Base-by-base conservation (phyloP, 2,113 vertebrate species). In the Apteryx mantelli region DNA sequence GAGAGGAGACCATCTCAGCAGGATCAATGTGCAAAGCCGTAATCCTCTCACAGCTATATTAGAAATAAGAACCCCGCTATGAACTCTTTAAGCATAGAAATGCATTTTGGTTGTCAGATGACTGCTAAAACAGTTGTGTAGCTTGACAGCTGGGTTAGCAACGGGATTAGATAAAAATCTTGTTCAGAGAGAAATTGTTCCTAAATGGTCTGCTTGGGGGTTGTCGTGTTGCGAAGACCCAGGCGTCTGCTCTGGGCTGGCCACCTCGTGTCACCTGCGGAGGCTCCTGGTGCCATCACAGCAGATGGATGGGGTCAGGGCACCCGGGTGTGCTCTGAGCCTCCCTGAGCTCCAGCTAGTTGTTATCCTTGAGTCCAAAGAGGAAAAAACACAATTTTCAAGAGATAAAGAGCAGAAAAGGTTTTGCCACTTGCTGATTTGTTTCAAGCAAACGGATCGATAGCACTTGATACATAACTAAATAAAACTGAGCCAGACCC, bases 401-500 rank as follows among this genome's bases (percentile, higher is more conserved):
- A 18, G 15, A 53, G 64, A 38, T 42, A 73, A 64, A 58, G 66
- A 7, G 13, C 38, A 42, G 52, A 76, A 68, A 63, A 73, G 17
- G 19, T 86, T 78, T 87, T 66, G 50, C 30, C 1, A 11, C 40
- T 91, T 4, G 0, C 76, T 82, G 89, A 69, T 86, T 92, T 86
- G 21, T n/a, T 74, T 80, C 69, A 58, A 85, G 86, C 50, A 84
- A 92, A 85, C 0, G 2, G 53, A 96, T 94, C 89, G 84, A 86
- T 96, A 84, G 17, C 15, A 66, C 38, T 69, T 83, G 88, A 55
- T 88, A 75, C 18, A 50, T 83, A 87, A 79, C 42, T 70, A 89
- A 90, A 86, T 65, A 93, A 91, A 93, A 81, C 11, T 30, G 69
- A 94, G 77, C 32, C 63, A 63, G 69, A 80, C 28, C 48, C 44